A percentile compares a stretch with the other conserved stretches of the same genome.
phyloP scores from a whole-genome alignment of 2,797 vertebrate genomes.

The Rhinichthys osculus region DNA sequence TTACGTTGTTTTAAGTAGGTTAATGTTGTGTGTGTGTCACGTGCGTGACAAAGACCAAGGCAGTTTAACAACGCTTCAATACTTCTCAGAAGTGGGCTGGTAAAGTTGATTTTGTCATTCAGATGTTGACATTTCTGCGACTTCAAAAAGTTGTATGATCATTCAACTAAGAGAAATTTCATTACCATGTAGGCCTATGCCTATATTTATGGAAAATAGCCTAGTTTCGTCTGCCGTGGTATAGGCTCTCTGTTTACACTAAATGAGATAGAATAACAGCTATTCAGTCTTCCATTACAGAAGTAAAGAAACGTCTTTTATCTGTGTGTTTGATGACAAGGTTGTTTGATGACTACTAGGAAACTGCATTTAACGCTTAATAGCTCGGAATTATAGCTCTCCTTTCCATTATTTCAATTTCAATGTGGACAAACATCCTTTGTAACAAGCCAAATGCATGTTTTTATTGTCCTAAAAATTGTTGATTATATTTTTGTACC shows the following conservation, averaged over 20 bases:
- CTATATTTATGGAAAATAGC: background rate
- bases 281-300: slow-evolving; percentile 23
- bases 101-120: background rate
- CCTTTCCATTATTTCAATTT: background rate
- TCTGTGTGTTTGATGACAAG: slow-evolving; percentile 23
- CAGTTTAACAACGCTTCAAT: background rate
- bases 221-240: background rate
- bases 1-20: too few species aligned
- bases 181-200: too few species aligned
- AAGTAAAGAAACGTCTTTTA: slow-evolving; percentile 8
- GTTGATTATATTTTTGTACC: slow-evolving; percentile 4
- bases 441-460: background rate
- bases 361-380: slow-evolving; percentile 15
- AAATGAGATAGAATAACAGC: slow-evolving; percentile 12
- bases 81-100: background rate
- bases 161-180: background rate
- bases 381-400: background rate
- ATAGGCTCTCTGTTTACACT: background rate
- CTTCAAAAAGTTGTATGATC: too few species aligned
- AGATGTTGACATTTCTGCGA: background rate
- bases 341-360: slow-evolving; percentile 4
- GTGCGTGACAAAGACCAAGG: too few species aligned
- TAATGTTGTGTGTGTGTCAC: background rate
- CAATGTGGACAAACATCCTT: background rate
- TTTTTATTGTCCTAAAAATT: slow-evolving; percentile 15